Evolutionary conservation across 53 echinoderm and acorn worm species (phyloP), one percentile per base, ranked within the genome.

Genomic region (Holothuria scabra): DNA sequence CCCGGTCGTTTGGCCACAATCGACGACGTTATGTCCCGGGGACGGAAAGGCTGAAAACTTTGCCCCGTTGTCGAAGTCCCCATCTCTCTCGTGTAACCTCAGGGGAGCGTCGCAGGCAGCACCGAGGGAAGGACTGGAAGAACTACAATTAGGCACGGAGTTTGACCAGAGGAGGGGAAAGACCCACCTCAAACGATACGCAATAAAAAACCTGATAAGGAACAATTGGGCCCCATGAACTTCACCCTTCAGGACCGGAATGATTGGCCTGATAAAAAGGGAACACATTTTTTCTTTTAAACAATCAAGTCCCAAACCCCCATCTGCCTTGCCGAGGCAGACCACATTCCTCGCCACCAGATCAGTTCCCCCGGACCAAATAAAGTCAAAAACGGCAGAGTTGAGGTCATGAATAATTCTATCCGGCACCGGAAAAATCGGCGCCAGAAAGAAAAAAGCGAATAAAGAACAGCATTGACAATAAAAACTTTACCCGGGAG

Each of bases 181-280:
- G 9, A 30, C 28, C 12, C 4, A 7, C 21, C 76, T 29, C 34
- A 85, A 61, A 58, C 46, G 62, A 75, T 44, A 8, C 14, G 38
- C 85, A 60, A 85, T 23, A 28, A 74, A 85, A 75, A 74, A 85
- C 6, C 76, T 20, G 30, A 85, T 58, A 49, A 85, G 6, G 32
- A 20, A 74, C 13, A 70, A 70, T 29, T 22, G 25, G 19, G 85
- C 70, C 22, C 8, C 24, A 18, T 4, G 19, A 60, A 48, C 68
- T 32, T 59, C 22, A 38, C 46, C 37, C 19, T 21, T 7, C 22
- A 83, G 29, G 8, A 21, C 20, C 7, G 65, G 83, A 10, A 83
- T 64, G 5, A 83, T 26, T 26, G 26, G 12, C 32, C 62, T 58
- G 23, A 85, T 37, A 37, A 61, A 61, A 18, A 85, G 44, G 2